These are phyloP conservation scores for Bufo gargarizans DNA, from an alignment of 2,113 vertebrate species.

Conservation along the genomic window DNA sequence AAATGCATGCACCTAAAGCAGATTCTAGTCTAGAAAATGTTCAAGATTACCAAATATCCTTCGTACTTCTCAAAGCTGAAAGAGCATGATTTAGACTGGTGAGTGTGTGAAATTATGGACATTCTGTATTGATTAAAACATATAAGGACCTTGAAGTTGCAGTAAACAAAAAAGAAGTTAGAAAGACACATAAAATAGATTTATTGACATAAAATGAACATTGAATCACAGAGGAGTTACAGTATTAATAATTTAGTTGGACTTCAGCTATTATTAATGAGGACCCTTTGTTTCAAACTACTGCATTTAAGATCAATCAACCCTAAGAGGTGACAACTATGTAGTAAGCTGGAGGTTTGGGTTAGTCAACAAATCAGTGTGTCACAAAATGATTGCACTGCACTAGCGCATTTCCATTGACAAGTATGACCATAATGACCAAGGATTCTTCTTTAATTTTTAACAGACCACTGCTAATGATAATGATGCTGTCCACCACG, in stretches of 20 bases:
- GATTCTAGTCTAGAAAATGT: neutral
- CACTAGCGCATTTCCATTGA: neutral
- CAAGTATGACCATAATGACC: neutral
- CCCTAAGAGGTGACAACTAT: neutral
- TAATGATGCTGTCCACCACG: neutral
- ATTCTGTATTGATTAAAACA: constrained; percentile 25
- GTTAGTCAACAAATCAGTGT: neutral
- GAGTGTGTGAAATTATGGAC: neutral
- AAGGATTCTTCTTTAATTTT: neutral
- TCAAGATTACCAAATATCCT: neutral
- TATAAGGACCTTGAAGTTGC: constrained; percentile 19
- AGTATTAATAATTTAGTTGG: constrained; percentile 30
- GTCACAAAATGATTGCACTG: neutral
- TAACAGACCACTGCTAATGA: neutral
- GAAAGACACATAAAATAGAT: constrained; percentile 22
- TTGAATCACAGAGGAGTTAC: constrained; percentile 5
- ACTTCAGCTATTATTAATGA: neutral
- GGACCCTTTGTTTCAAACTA: neutral
- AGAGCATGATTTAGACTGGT: neutral
- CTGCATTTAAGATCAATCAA: constrained; percentile 10
- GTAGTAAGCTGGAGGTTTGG: neutral
- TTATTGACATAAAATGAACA: constrained; percentile 9
- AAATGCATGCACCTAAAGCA: neutral
- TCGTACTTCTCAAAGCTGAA: neutral
- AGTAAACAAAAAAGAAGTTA: constrained; percentile 22